A percentile compares a stretch with the other conserved stretches of the same genome.
phyloP scores from a whole-genome alignment of 1,140 invertebrate species.

The Stegodyphus mimosarum region DNA sequence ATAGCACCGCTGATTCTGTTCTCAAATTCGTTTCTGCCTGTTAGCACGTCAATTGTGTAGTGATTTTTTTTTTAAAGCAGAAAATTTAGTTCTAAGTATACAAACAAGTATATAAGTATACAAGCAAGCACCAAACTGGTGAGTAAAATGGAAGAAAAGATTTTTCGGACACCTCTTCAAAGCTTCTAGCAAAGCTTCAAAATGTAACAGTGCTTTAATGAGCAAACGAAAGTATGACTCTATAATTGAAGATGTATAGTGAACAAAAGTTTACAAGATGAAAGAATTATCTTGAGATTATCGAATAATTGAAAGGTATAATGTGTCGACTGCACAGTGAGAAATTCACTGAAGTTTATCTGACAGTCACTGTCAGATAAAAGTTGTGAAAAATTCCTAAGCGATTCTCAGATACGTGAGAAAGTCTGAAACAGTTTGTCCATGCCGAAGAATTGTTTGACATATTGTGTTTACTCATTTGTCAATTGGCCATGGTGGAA shows the following conservation, averaged over 20 bases:
- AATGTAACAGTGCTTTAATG: constrained; percentile 45
- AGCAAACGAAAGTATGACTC: too few species aligned
- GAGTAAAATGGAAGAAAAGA: constrained; percentile 51
- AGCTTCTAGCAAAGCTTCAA: constrained; percentile 49
- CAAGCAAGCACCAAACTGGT: constrained; percentile 33
- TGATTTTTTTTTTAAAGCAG: too few species aligned
- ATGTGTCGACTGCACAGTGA: constrained; percentile 17
- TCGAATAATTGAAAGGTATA: constrained; percentile 36
- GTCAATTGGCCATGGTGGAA: constrained; percentile 36
- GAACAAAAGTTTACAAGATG: constrained; percentile 26
- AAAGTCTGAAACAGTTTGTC: constrained; percentile 22
- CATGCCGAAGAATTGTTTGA: constrained; percentile 48
- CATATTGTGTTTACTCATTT: constrained; percentile 38
- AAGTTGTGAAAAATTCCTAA: constrained; percentile 26
- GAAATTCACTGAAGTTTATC: too few species aligned
- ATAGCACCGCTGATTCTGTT: too few species aligned
- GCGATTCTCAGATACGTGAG: not conserved
- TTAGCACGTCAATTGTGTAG: too few species aligned
- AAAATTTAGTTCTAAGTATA: constrained; percentile 7
- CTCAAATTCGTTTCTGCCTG: too few species aligned
- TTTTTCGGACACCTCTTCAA: constrained; percentile 3
- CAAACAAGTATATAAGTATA: too few species aligned
- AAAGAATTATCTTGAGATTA: constrained; percentile 51
- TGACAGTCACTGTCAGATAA: too few species aligned
- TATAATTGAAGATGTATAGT: constrained; percentile 39